A percentile compares a stretch with the other conserved stretches of the same genome.
Evolutionary conservation across 2,113 vertebrate species (phyloP).

Genomic region (Hiodon tergisus): DNA sequence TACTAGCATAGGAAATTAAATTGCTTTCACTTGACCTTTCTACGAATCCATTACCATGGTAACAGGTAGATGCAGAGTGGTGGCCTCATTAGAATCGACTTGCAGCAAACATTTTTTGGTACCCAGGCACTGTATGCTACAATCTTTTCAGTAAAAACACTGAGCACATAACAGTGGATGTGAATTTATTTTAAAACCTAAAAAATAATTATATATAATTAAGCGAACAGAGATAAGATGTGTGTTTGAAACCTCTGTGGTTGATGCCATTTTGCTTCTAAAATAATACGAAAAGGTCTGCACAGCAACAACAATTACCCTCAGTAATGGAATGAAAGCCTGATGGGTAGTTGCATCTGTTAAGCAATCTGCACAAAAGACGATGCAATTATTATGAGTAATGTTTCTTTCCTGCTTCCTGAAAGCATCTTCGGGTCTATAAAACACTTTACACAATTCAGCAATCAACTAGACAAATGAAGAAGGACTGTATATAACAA

Average conservation of each 20-base stretch:
- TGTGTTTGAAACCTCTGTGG: background rate
- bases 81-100: background rate
- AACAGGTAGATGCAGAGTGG: constrained; percentile 3
- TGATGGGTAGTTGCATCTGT: constrained; percentile 9
- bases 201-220: no score
- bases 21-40: constrained; percentile 4
- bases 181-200: no score
- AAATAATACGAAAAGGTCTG: background rate
- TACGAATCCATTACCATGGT: constrained; percentile 6
- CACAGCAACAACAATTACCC: background rate
- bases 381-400: constrained; percentile 25
- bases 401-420: constrained; percentile 5
- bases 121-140: no score
- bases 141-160: no score
- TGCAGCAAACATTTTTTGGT: background rate
- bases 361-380: constrained; percentile 2
- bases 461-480: background rate
- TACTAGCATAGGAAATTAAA: background rate
- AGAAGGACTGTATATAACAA: constrained; percentile 3
- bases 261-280: background rate
- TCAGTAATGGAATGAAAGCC: background rate
- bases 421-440: constrained; percentile 2
- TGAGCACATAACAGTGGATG: no score
- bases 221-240: no score
- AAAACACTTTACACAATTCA: constrained; percentile 18